Base-by-base conservation (phyloP, 2,888 invertebrate species). In the Bibio marci region DNA sequence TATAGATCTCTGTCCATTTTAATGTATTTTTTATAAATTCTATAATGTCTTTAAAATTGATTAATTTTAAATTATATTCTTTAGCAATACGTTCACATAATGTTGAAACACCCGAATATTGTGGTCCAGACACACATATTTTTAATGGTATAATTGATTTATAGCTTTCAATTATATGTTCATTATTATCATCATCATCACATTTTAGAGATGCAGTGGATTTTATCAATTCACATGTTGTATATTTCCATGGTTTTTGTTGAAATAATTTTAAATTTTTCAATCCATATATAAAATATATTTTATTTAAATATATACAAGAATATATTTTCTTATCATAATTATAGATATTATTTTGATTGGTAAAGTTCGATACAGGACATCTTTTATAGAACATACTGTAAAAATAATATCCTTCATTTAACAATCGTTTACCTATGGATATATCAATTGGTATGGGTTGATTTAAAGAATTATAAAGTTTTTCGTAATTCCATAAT, bases 31-130 rank as follows among this genome's bases (percentile, higher is more conserved):
- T 47, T 26, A 69, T 56, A 49, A 65, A 58, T 28, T 71, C 60
- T 5, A 70, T 49, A 4, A 71, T 69, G 44, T 57, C 58, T 19
- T 73, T 72, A 48, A 63, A 64, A 3, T 69, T 69, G 39, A 76
- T 56, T 32, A 68, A 56, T 46, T 69, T 55, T 42, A 75, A 53
- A 18, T 70, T 70, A 47, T 69, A 68, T 43, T 64, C 63, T 17
- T 61, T 57, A 3, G 66, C 60, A 22, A 76, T 61, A 48, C 72
- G 65, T 35, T 62, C 56, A 4, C 71, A 65, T 30, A 78, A 51
- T 4, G 61, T 58, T 37, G 71, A 70, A 59, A 71, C 73, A 1
- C 76, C 77, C 25, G 67, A 70, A 51, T 72, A 73, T 3, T 75
- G 71, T 15, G 74, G 66, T 6, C 77, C 77, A 36, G 71, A 67